Percentiles rank a stretch among this genome's conserved stretches.
phyloP scores from a whole-genome alignment of 2,113 vertebrate genomes.

The Carassius auratus region DNA sequence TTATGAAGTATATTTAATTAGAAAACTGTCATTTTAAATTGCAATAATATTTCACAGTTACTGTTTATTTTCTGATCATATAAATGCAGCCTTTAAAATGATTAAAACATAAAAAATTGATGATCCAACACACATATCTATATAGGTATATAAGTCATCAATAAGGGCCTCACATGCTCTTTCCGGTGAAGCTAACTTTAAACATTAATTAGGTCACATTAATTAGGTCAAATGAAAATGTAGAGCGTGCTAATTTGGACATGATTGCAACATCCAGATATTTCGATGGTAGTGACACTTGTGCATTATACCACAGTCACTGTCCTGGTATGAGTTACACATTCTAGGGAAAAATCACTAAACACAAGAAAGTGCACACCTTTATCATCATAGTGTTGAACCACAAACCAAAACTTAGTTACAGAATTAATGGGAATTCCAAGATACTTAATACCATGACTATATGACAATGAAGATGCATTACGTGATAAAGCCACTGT shows the following conservation, averaged over 20 bases:
- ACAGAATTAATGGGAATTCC: neutral
- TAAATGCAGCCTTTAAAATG: neutral
- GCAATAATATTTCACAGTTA: no score
- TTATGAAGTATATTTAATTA: no score
- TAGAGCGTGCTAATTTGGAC: neutral
- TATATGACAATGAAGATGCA: neutral
- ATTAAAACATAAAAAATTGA: neutral
- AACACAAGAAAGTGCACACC: neutral
- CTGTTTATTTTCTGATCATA: no score
- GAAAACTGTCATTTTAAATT: neutral
- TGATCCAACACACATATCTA: neutral
- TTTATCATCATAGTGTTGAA: neutral
- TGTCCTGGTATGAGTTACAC: neutral
- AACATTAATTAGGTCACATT: no score
- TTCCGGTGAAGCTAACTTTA: neutral
- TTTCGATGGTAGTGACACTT: neutral
- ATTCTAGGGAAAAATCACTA: neutral
- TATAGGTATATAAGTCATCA: neutral
- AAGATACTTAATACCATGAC: neutral
- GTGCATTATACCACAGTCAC: neutral
- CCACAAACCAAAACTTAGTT: neutral
- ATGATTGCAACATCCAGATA: neutral
- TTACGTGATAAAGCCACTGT: neutral
- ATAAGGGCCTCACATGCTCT: neutral
- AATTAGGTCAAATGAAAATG: neutral